Conservation (phyloP, 2,797 vertebrate species). For the Tiaroga cobitis region DNA sequence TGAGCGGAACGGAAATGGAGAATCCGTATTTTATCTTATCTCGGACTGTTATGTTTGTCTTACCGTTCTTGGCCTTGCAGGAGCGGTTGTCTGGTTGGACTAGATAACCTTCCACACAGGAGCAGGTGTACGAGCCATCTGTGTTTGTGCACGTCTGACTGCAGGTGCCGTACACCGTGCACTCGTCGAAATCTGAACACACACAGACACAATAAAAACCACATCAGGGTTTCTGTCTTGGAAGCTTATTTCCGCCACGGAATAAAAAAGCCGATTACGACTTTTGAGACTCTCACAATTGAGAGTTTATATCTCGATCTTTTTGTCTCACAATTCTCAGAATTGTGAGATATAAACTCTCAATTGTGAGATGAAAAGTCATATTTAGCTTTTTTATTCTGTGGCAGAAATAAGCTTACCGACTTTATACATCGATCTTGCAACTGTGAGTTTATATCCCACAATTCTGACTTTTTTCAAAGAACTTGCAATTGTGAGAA, state of each 20-base stretch:
- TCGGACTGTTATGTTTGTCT: background rate
- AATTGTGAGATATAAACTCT: too few species aligned
- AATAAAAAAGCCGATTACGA: background rate
- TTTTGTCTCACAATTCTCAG: too few species aligned
- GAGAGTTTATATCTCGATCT: background rate
- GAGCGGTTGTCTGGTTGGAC: constrained; percentile 95
- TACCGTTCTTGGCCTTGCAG: constrained; percentile 98
- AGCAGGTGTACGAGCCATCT: constrained; percentile 88
- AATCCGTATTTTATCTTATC: background rate
- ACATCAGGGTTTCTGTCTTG: background rate
- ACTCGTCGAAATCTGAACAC: constrained; percentile 91
- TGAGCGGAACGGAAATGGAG: background rate
- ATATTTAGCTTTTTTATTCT: too few species aligned
- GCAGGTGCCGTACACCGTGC: constrained; percentile 91
- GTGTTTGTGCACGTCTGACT: constrained; percentile 94
- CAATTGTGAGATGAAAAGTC: background rate
- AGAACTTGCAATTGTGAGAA: background rate
- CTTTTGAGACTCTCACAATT: background rate
- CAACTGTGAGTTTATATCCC: background rate
- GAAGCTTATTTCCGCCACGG: background rate
- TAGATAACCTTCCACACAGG: constrained; percentile 96
- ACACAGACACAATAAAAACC: constrained; percentile 47
- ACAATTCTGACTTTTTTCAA: background rate
- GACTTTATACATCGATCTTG: background rate
- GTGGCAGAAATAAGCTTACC: too few species aligned